Percentiles rank a stretch among this genome's conserved stretches.
phyloP scores from a whole-genome alignment of 1,140 invertebrate genomes.

The Papilio xuthus region DNA sequence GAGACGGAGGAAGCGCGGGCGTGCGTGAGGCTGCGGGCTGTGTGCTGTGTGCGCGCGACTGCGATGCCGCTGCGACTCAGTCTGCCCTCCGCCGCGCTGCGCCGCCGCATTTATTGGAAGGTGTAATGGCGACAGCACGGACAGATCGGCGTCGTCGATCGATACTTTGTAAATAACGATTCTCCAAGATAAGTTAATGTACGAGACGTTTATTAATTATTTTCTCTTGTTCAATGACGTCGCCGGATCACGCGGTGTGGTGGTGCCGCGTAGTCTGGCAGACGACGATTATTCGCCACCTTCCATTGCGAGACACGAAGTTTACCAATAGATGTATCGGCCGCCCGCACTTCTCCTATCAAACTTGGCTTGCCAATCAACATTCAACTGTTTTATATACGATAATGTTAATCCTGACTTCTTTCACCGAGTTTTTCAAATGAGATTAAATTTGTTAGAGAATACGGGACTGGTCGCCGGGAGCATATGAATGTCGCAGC shows the following conservation, averaged over 20 bases:
- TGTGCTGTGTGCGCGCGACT: neutral
- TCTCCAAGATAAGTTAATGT: neutral
- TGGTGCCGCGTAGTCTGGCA: too few species aligned
- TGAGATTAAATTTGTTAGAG: too few species aligned
- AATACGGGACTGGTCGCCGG: too few species aligned
- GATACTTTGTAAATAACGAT: conserved; percentile 7
- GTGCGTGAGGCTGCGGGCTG: neutral
- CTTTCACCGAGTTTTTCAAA: too few species aligned
- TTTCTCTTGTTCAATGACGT: neutral
- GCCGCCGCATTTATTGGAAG: neutral
- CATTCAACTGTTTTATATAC: too few species aligned
- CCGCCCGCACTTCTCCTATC: too few species aligned
- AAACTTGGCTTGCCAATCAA: too few species aligned
- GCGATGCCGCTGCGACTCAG: neutral
- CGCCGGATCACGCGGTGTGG: neutral
- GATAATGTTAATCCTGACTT: too few species aligned
- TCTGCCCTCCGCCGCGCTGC: neutral
- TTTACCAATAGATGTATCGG: too few species aligned
- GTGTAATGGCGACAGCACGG: neutral
- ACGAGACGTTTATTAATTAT: conserved; percentile 4
- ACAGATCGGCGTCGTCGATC: neutral
- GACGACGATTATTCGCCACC: too few species aligned
- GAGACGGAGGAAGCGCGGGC: neutral
- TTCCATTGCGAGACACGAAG: too few species aligned
- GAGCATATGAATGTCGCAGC: too few species aligned